phyloP scores from a whole-genome alignment of 1,140 invertebrate species.

The Prorops nasuta region DNA sequence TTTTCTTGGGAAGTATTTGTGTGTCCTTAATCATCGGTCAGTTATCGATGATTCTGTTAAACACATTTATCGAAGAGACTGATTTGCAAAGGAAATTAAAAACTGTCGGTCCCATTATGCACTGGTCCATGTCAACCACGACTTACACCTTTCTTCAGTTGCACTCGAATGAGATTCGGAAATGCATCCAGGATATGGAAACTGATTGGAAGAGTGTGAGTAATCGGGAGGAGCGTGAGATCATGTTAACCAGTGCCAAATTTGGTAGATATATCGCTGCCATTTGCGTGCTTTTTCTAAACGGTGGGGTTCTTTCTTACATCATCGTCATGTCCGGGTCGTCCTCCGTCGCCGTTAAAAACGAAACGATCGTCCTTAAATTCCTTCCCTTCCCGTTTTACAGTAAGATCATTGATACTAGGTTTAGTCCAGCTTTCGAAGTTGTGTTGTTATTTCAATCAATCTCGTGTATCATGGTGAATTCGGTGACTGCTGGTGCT shows the following conservation, averaged over 20 bases:
- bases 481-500: slow-evolving; percentile 23
- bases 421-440: slow-evolving; percentile 29
- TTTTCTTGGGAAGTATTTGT: too few species aligned
- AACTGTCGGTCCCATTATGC: slow-evolving; percentile 5
- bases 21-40: too few species aligned
- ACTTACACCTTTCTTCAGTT: slow-evolving; percentile 10
- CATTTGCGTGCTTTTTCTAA: slow-evolving; percentile 19
- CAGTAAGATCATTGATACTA: slow-evolving; percentile 14
- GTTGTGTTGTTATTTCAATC: slow-evolving; percentile 29
- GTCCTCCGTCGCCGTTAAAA: slow-evolving; percentile 16
- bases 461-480: slow-evolving; percentile 25
- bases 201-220: slow-evolving; percentile 14
- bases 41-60: slow-evolving; percentile 13
- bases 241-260: slow-evolving; percentile 8
- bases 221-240: slow-evolving; percentile 3
- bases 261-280: slow-evolving; percentile 13
- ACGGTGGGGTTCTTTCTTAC: slow-evolving; percentile 23
- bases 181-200: slow-evolving; percentile 11
- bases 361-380: slow-evolving; percentile 27
- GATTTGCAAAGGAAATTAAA: neutral
- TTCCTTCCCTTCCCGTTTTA: slow-evolving; percentile 20
- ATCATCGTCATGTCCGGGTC: slow-evolving; percentile 38
- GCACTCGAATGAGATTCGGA: slow-evolving; percentile 5
- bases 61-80: slow-evolving; percentile 7
- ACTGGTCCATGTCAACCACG: slow-evolving; percentile 2